Base-by-base conservation (phyloP, 2,888 invertebrate species). In the Drosophila paramelanica region DNA sequence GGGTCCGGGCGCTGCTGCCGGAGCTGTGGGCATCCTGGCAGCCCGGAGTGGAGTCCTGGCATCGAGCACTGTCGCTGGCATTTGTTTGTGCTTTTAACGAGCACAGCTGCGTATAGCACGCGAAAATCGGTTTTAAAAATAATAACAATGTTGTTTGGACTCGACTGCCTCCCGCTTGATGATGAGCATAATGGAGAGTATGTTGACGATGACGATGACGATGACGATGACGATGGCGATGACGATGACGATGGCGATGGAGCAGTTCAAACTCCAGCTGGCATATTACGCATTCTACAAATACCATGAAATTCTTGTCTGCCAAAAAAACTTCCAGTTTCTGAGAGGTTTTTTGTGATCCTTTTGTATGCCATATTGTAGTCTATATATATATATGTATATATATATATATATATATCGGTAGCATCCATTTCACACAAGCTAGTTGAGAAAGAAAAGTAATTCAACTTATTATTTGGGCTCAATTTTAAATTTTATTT, bases 51-150 rank as follows among this genome's bases (percentile, higher is more conserved):
- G 31, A 10, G 10, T 31, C 38, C 45, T 42, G 31, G 23, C 25
- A 46, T 49, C 39, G 42, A 25, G 31, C 39, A 8, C 52, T 50
- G 57, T 42, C 36, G 8, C 39, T 55, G 67, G 58, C 45, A 33
- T 71, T 56, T 74, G 71, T 79, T 77, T 67, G 79, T 69, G 83
- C 82, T 83, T 79, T 86, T 81, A 83, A 81, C 87, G 87, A 79
- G 84, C 86, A 51, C 82, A 82, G 82, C 82, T 82, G 82, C 78
- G 71, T 78, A 38, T 52, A 56, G 69, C 46, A 69, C 69, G 73
- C 66, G 81, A 79, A 86, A 83, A 81, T 83, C 83, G 79, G 79
- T 77, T 81, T 83, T 79, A 77, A 81, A 83, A 86, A 81, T 81
- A 81, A 81, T 81, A 81, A 81, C 83, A 81, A 68, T 78, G 70